Evolutionary conservation across 2,113 vertebrate genomes (phyloP), one percentile per base, ranked within the genome.

Genomic region (Zapornia atra): DNA sequence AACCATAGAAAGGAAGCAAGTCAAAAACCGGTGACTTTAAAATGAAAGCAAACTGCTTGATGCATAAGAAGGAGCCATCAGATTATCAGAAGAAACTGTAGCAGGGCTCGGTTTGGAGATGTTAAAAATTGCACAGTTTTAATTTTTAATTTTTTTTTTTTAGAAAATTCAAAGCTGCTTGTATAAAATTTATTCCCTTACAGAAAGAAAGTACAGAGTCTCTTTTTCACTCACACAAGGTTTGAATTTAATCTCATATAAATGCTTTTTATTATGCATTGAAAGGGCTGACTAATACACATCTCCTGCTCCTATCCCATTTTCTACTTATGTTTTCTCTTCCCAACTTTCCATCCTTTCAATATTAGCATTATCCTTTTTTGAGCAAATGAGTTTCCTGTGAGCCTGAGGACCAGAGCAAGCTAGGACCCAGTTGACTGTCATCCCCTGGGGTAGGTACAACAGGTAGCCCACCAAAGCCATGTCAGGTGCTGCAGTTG

Each of bases 251-350:
- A 95, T 89, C 66, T 84, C 53, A 61, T 86, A 91, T 63, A 92
- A 95, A 76, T 61, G 36, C n/a, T 84, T 94, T 75, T 65, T 95
- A 76, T 94, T 92, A 85, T 89, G 72, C 88, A 93, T 89, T 94
- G 82, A 93, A 94, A 96, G 87, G 59, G 10, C 54, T 92, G 80
- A 83, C 50, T 91, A 85, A 91, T 59, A 46, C 44, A 70, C 4
- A 2, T 33, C 17, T 76, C 94, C 86, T 65, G 9, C 59, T 87
- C 38, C 54, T 93, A 66, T 85, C 94, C 40, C 10, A 63, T 70
- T 89, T 64, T 80, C 71, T 85, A 42, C 85, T 80, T 72, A 61
- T 44, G 59, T 79, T 93, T 60, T 46, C 34, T 91, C 26, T 70
- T 81, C 26, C 25, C 65, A 61, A 40, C 24, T 94, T 86, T 66